These are phyloP conservation scores for Neogale vison DNA, from an alignment of 2,113 vertebrate genomes.

Conservation along the genomic window DNA sequence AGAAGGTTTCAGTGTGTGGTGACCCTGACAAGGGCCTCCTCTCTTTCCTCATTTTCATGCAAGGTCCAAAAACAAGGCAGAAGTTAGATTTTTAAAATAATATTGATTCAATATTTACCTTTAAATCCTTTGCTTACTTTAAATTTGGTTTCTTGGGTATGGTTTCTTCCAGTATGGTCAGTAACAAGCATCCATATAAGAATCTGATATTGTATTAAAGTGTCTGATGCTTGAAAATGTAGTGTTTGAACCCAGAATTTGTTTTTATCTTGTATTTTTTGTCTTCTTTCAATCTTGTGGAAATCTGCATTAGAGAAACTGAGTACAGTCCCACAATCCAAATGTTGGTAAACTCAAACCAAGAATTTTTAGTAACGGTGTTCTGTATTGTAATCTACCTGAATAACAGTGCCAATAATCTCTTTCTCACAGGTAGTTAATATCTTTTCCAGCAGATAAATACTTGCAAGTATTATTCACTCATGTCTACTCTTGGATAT, in stretches of 20 bases:
- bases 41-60: background rate
- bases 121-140: background rate
- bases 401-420: background rate
- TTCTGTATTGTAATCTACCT: background rate
- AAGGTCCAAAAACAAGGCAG: background rate
- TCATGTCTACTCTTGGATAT: background rate
- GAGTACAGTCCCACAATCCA: background rate
- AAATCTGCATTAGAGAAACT: background rate
- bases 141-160: background rate
- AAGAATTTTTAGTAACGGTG: background rate
- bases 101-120: background rate
- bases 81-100: background rate
- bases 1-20: too few species aligned
- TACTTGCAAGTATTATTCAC: background rate
- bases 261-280: background rate
- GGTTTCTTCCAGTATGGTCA: background rate
- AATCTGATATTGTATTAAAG: background rate
- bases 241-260: background rate
- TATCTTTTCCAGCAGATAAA: background rate
- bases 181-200: background rate
- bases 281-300: background rate
- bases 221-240: background rate
- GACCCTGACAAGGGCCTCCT: background rate
- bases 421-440: background rate
- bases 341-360: background rate